Evolutionary conservation across 2,113 vertebrate genomes (phyloP).

Genomic region (Clarias gariepinus): DNA sequence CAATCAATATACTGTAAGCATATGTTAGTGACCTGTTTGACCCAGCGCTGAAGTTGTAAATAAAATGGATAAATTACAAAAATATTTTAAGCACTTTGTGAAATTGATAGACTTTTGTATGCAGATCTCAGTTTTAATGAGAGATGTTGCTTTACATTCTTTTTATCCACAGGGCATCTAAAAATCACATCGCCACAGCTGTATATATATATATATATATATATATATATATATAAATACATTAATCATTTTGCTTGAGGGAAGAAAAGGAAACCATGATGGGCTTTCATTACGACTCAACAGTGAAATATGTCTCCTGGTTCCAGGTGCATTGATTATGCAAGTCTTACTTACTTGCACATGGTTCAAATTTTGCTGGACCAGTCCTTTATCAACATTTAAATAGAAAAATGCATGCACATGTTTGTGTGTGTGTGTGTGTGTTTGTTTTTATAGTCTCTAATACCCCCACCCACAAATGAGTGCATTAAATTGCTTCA

Average conservation of each 20-base stretch:
- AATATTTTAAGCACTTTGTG: neutral
- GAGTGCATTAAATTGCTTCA: conserved; percentile 6
- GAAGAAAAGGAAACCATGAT: neutral
- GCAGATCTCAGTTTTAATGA: neutral
- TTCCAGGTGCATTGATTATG: conserved; percentile 30
- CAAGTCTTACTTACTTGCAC: conserved; percentile 18
- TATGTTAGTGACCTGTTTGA: conserved; percentile 5
- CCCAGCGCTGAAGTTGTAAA: neutral
- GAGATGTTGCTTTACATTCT: neutral
- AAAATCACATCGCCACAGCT: neutral
- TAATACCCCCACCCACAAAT: neutral
- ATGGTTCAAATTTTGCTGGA: conserved; percentile 18
- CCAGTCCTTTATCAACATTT: conserved; percentile 2
- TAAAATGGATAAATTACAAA: neutral
- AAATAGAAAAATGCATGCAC: neutral
- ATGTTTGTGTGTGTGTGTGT: neutral
- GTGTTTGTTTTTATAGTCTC: neutral
- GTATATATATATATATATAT: neutral
- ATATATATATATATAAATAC: neutral
- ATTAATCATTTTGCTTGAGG: conserved; percentile 2
- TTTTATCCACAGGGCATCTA: neutral
- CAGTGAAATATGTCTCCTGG: conserved; percentile 8
- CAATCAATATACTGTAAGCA: neutral
- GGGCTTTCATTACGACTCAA: neutral
- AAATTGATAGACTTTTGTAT: neutral